Base-by-base conservation (phyloP, 2,888 invertebrate species). In the Hirtodrosophila cameraria region DNA sequence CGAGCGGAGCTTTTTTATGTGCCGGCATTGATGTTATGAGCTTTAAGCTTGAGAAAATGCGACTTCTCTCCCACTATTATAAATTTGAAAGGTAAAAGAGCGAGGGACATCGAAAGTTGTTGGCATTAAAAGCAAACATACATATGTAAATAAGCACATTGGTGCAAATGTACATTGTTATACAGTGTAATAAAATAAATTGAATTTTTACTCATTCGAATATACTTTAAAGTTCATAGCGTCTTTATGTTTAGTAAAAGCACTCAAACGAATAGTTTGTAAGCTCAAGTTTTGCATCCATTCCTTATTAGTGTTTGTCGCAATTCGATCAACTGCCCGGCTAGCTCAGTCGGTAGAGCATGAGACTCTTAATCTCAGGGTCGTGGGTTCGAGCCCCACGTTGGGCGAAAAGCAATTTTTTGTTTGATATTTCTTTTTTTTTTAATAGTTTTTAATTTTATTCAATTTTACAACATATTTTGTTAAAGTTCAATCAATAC, bases 291-390 rank as follows among this genome's bases (percentile, higher is more conserved):
- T 1, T 4, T 18, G 18, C 18, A 4, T 4, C 18, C 18, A 2
- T 2, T 18, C 5, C 18, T 1, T 18, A 1, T 18, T 4, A 5
- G 0, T 18, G 1, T 18, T 18, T 18, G 18, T 2, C 18, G 18
- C 18, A 18, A 2, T 18, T 5, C 1, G 1, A 5, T 0, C 35
- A 77, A 58, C 23, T 76, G 89, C 90, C 90, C 89, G 90, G 90
- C 90, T 90, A 90, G 90, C 90, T 90, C 90, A 90, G 90, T 90
- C 90, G 89, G 90, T 89, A 90, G 90, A 90, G 90, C 90, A 90
- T 89, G 90, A 90, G 89, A 89, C 90, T 89, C 90, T 90, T 90
- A 89, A 90, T 90, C 89, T 90, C 90, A 88, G 90, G 90, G 90
- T 90, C 89, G 89, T 90, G 90, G 90, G 90, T 90, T 90, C 90